phyloP scores from a whole-genome alignment of 2,888 invertebrate genomes.

The Lasioglossum lativentre region DNA sequence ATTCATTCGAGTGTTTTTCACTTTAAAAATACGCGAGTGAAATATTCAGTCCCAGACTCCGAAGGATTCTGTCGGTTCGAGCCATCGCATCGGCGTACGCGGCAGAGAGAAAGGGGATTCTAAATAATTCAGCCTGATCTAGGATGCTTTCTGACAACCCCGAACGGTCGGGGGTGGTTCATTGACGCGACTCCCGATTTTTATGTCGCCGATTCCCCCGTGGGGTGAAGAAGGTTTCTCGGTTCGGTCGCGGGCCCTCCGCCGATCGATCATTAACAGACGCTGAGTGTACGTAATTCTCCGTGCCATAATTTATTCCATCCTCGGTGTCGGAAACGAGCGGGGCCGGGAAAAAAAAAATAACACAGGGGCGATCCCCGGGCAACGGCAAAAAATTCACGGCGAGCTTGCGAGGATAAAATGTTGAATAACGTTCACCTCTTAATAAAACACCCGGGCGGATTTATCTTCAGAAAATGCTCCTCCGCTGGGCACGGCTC shows the following conservation, averaged over 20 bases:
- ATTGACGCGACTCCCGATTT: neutral
- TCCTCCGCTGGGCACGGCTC: neutral
- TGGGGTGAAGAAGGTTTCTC: neutral
- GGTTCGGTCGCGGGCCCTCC: neutral
- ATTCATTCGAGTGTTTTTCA: neutral
- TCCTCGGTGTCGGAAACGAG: slow-evolving; percentile 14
- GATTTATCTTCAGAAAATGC: slow-evolving; percentile 28
- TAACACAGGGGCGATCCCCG: neutral
- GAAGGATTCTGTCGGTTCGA: neutral
- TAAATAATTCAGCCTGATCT: slow-evolving; percentile 1
- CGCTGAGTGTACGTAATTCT: neutral
- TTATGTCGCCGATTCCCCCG: neutral
- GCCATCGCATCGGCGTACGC: neutral
- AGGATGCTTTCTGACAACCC: neutral
- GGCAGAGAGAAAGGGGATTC: neutral
- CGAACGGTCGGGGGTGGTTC: neutral
- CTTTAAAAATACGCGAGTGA: neutral
- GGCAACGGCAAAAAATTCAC: slow-evolving; percentile 17
- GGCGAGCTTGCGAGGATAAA: slow-evolving; percentile 14
- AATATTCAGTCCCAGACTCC: neutral
- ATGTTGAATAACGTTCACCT: slow-evolving; percentile 28
- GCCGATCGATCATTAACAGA: slow-evolving; percentile 33
- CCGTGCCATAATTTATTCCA: slow-evolving; percentile 34
- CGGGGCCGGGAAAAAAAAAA: neutral
- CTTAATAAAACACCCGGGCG: slow-evolving; percentile 33